Base-by-base conservation (phyloP, 2,113 vertebrate genomes). In the Barnardius zonarius region DNA sequence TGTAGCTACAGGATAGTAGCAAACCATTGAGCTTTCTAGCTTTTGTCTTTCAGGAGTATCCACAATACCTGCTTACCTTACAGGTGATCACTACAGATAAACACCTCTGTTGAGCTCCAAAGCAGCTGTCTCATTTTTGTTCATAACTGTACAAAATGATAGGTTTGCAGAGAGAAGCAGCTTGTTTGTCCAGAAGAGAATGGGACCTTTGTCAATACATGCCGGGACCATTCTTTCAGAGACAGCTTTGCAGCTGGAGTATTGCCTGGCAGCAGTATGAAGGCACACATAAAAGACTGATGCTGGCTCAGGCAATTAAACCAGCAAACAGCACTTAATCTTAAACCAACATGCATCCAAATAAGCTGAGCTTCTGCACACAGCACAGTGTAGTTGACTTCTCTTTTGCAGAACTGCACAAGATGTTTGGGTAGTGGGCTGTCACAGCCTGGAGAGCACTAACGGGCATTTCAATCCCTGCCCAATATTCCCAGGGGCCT, bases 221-320 rank as follows among this genome's bases (percentile, higher is more conserved):
- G 67, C 85, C 3, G 7, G 59, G 67, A 73, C 75, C 33, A 66
- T 83, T 95, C 75, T 94, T 90, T 90, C 83, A 87, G 55, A 80
- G 63, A 80, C 59, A 93, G 72, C n/a, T 92, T 83, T 90, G 83
- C 88, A 96, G 67, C 83, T 94, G 90, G 94, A 95, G 72, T 88
- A 69, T 63, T 83, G 86, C 90, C 79, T 9, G 8, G 74, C 67
- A 96, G 57, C 70, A 83, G 24, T 83, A 63, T 62, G 63, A 73
- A 76, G 67, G 91, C 57, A 24, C 35, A 24, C 57, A 24, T 35
- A 87, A 85, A 91, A 87, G 69, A 55, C 52, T 64, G 85, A 76
- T 0, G 2, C 70, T 87, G 85, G 52, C 57, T 91, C 52, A 76
- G 82, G 82, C 75, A 94, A 73, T 93, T 94, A 94, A 95, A 93